Conservation (phyloP, 1,140 invertebrate genomes). For the Drosophila grimshawi region DNA sequence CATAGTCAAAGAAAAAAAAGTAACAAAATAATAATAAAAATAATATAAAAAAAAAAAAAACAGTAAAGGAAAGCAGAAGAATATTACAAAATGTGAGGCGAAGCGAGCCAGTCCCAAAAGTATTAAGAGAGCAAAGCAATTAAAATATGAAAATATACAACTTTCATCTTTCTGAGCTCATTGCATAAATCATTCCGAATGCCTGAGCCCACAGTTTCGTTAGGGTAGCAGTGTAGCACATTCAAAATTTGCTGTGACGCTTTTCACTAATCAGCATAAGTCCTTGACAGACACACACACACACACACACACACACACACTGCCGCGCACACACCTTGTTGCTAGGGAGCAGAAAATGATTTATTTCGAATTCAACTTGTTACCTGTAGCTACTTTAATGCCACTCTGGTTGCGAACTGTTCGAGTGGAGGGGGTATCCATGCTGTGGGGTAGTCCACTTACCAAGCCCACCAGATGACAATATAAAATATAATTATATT, state of each 20-base stretch:
- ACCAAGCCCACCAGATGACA: slow-evolving; percentile 40
- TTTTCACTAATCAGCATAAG: slow-evolving; percentile 82
- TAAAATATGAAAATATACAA: slow-evolving; percentile 84
- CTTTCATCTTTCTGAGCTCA: slow-evolving; percentile 83
- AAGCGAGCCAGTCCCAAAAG: slow-evolving; percentile 71
- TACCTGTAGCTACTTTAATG: slow-evolving; percentile 74
- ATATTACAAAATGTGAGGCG: slow-evolving; percentile 43
- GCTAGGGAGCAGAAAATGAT: slow-evolving; percentile 60
- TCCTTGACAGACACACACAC: slow-evolving; percentile 55
- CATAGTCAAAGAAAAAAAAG: slow-evolving; percentile 55
- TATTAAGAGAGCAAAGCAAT: slow-evolving; percentile 83
- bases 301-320: not conserved
- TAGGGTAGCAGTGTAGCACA: slow-evolving; percentile 42
- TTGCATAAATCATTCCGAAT: slow-evolving; percentile 82
- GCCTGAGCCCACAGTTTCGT: slow-evolving; percentile 56
- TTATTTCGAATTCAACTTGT: slow-evolving; percentile 66
- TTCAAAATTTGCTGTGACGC: slow-evolving; percentile 79
- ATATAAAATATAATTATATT: slow-evolving; percentile 81
- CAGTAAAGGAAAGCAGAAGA: slow-evolving; percentile 30
- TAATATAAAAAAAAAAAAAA: slow-evolving; percentile 39
- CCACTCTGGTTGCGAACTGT: slow-evolving; percentile 26
- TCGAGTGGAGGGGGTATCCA: not conserved
- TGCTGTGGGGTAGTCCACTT: slow-evolving; percentile 14
- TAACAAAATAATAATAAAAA: slow-evolving; percentile 37
- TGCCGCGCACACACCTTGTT: slow-evolving; percentile 44